These are phyloP conservation scores for Antigone vipio DNA, from an alignment of 2,113 vertebrate species.

Conservation along the genomic window DNA sequence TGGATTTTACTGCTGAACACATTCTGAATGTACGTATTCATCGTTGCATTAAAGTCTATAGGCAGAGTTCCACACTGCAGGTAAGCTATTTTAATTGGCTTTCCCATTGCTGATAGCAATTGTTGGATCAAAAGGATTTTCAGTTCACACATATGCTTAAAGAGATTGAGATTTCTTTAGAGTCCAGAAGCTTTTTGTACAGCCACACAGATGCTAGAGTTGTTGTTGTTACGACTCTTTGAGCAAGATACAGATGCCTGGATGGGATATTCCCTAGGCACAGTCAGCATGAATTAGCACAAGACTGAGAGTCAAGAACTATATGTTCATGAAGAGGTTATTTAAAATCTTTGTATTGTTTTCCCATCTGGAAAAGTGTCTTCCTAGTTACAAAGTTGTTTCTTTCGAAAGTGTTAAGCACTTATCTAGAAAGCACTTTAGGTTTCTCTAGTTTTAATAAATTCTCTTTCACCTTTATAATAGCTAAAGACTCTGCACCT, in stretches of 20 bases:
- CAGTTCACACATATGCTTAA: not conserved
- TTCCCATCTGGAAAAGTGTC: not conserved
- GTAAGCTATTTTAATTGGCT: not conserved
- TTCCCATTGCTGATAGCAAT: not conserved
- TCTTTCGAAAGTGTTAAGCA: not conserved
- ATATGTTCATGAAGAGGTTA: not conserved
- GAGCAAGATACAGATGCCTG: not conserved
- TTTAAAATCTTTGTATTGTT: not conserved
- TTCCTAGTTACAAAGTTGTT: not conserved
- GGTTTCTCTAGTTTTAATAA: not conserved
- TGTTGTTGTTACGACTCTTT: not conserved
- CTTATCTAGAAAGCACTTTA: not conserved
- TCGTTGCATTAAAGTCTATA: not conserved
- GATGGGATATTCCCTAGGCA: not conserved
- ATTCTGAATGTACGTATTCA: not conserved
- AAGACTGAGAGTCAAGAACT: not conserved
- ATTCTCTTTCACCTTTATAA: not conserved
- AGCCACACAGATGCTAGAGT: not conserved
- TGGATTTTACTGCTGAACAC: not conserved
- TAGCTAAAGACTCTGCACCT: not conserved
- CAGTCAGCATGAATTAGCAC: not conserved
- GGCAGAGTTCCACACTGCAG: not conserved
- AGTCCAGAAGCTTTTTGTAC: not conserved
- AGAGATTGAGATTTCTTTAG: not conserved
- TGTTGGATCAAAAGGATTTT: not conserved